Conservation (phyloP, 2,797 vertebrate genomes). For the Rhabdomys pumilio region DNA sequence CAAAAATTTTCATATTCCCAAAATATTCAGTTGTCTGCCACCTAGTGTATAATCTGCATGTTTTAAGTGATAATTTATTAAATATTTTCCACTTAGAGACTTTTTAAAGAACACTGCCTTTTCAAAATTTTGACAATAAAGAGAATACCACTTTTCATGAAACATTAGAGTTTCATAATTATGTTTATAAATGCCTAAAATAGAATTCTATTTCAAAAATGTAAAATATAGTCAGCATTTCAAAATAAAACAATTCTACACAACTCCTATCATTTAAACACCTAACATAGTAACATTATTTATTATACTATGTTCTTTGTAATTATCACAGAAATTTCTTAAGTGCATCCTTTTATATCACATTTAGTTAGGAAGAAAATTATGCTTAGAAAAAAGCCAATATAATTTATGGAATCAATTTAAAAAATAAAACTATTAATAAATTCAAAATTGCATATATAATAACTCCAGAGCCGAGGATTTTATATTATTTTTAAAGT, state of each 20-base stretch:
- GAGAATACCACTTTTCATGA: not conserved
- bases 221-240: constrained; percentile 15
- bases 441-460: constrained; percentile 44
- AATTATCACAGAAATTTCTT: constrained; percentile 44
- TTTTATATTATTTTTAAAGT: not conserved
- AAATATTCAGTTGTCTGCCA: constrained; percentile 72
- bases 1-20: not conserved
- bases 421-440: constrained; percentile 65
- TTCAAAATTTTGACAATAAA: constrained; percentile 51
- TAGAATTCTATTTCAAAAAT: constrained; percentile 46
- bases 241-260: constrained; percentile 45
- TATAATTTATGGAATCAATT: constrained; percentile 43
- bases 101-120: not conserved
- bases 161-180: constrained; percentile 19
- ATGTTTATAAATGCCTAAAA: constrained; percentile 53
- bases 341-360: constrained; percentile 47
- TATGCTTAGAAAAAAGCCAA: constrained; percentile 41
- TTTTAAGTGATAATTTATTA: constrained; percentile 57
- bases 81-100: constrained; percentile 45
- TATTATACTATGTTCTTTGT: constrained; percentile 14
- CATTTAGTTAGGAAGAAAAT: constrained; percentile 62
- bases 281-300: constrained; percentile 53
- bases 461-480: not conserved
- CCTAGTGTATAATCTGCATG: constrained; percentile 51
- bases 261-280: constrained; percentile 43